Evolutionary conservation across 35 echinoderm and acorn worm genomes (phyloP).

Genomic region (Lytechinus pictus): DNA sequence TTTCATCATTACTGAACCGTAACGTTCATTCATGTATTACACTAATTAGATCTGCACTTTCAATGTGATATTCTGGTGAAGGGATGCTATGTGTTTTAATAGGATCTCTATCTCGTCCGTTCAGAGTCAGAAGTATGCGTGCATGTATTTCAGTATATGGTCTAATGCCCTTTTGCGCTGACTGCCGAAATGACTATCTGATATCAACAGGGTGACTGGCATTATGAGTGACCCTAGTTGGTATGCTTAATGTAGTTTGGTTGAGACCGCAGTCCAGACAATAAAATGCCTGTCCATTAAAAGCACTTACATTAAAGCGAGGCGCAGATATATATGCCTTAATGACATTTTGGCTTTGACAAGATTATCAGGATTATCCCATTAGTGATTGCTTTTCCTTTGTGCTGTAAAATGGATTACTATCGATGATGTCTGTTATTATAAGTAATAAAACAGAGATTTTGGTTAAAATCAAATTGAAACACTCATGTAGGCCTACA

Average conservation of each 20-base stretch:
- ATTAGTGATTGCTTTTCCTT: background rate
- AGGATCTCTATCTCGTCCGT: background rate
- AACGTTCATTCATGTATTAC: background rate
- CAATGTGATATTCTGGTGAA: background rate
- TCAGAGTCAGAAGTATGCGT: too few relatives aligned
- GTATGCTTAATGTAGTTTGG: background rate
- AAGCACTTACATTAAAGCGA: background rate
- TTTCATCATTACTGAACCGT: background rate
- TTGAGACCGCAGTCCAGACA: constrained; percentile 8
- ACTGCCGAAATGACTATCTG: too few relatives aligned
- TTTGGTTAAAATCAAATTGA: too few relatives aligned
- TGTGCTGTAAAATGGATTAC: background rate
- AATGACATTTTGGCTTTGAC: background rate
- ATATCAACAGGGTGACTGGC: background rate
- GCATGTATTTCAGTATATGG: too few relatives aligned
- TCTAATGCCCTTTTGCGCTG: too few relatives aligned
- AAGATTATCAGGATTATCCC: background rate
- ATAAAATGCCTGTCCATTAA: background rate
- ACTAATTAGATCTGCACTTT: background rate
- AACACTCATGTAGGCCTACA: too few relatives aligned
- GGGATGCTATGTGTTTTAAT: background rate
- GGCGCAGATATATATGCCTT: background rate
- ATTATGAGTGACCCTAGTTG: background rate
- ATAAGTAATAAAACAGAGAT: too few relatives aligned
- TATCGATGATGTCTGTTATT: too few relatives aligned